Conservation (phyloP, 2,113 vertebrate genomes). For the Hyla sarda region DNA sequence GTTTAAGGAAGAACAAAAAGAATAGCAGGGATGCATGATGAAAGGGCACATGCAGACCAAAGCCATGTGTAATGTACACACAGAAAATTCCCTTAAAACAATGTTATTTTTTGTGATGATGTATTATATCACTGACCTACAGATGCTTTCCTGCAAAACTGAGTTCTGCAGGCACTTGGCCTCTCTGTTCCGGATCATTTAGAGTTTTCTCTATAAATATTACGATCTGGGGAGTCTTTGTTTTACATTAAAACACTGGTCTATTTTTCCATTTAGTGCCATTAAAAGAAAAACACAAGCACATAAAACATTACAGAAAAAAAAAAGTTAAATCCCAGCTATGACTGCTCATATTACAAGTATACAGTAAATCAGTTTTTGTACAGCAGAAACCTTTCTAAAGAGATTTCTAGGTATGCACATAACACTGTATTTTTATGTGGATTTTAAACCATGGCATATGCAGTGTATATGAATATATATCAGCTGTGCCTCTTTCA, state of each 20-base stretch:
- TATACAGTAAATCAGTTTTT: background rate
- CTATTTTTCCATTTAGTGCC: slow-evolving; percentile 23
- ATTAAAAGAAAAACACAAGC: slow-evolving; percentile 13
- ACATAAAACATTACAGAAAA: slow-evolving; percentile 22
- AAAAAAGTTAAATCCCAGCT: slow-evolving; percentile 34
- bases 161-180: slow-evolving; percentile 12
- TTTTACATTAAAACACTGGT: slow-evolving; percentile 39
- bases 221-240: slow-evolving; percentile 37
- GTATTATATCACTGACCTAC: slow-evolving; percentile 3
- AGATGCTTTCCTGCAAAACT: background rate
- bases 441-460: too few relatives aligned
- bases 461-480: too few relatives aligned
- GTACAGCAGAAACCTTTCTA: background rate
- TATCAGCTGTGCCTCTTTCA: too few relatives aligned
- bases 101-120: slow-evolving; percentile 35
- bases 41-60: background rate
- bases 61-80: slow-evolving; percentile 1
- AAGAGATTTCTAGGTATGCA: background rate
- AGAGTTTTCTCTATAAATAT: slow-evolving; percentile 47
- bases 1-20: background rate
- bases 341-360: slow-evolving; percentile 23
- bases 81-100: slow-evolving; percentile 14
- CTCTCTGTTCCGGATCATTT: slow-evolving; percentile 18
- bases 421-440: background rate
- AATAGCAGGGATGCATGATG: background rate